Evolutionary conservation across 2,888 invertebrate species (phyloP), one percentile per base, ranked within the genome.

Genomic region (Heliconius ismenius): DNA sequence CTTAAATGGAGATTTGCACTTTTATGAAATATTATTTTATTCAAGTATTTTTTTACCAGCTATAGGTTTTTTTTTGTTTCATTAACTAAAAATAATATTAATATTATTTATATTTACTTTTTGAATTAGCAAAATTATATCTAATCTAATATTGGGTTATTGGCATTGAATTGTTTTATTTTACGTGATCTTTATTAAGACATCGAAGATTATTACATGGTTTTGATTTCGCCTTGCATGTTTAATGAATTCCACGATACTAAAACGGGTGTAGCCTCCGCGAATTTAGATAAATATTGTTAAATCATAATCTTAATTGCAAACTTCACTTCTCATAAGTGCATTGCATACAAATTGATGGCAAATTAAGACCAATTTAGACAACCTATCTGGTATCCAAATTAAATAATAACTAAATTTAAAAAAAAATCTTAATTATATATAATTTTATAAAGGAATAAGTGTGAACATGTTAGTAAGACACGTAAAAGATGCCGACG

Each of bases 401-500:
- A 70, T 70, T 70, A 70, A 58, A 32, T 58, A 58, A 70, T 70
- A n/a, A 70, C 32, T 24, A 70, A 58, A 28, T 62, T 62, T 26
- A 3, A 21, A 26, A 62, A 62, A 62, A 62, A 39, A 18, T 43
- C 26, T 26, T 63, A 73, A 60, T 72, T 39, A 39, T 60, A 72
- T n/a, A 39, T 73, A 43, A 62, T 73, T 73, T 62, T 43, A 26
- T 26, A 72, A 62, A 21, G 21, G 43, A 24, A 28, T 39, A 54
- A 70, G 76, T 72, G 78, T 79, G 78, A 79, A 79, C 32, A 76
- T 73, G 65, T 79, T 58, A 54, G 72, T 78, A 75, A 49, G 32
- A 67, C 73, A 62, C 63, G 69, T 74, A 76, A 79, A 79, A 79
- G 77, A 54, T 43, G 79, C 77, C 77, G 75, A 73, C 68, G 67